Evolutionary conservation across 2,113 vertebrate species (phyloP), one percentile per base, ranked within the genome.

Genomic region (Gobiocypris rarus): DNA sequence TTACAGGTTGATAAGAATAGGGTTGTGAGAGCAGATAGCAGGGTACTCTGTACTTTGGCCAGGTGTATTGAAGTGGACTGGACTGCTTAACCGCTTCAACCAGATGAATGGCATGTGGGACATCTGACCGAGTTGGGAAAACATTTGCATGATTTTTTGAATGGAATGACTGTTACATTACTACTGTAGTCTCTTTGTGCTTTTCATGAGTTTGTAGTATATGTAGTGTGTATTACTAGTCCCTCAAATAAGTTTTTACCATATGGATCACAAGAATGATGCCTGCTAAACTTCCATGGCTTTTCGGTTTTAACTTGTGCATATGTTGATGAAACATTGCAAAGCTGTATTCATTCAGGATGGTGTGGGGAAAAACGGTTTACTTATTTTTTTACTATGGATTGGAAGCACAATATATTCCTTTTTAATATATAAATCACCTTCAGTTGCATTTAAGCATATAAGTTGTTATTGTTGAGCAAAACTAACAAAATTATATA

Each of bases 41-140:
- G 70, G 19, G n/a, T 43, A 78, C 45, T 13, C 17, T 87, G 92
- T 89, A 94, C 93, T 94, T 94, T 93, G 90, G 2, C 75, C 93
- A 85, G 86, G 89, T 90, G 92, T 82, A 88, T 85, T 82, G 63
- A 28, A 74, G 14, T 65, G 3, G 4, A 14, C 41, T 65, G 3
- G 6, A 14, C 41, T 78, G 56, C n/a, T 34, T 41, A 45, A 70
- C 74, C 52, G 31, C 8, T 43, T n/a, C 5, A 26, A 8, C 74
- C 71, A 58, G 10, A 56, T 28, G 45, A 75, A 50, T 50, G 26
- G 11, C 17, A 34, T 15, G 1, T 52, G 45, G 26, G 24, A 2
- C 58, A 14, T 6, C 19, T 28, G n/a, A 43, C 3, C 1, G 5
- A 52, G 26, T 2, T 77, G 50, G n/a, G 7, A 34, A 43, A 6